A percentile compares a stretch with the other conserved stretches of the same genome.
Evolutionary conservation across 92 coral and sea anemone genomes (phyloP).

Genomic region (Muricea muricata): DNA sequence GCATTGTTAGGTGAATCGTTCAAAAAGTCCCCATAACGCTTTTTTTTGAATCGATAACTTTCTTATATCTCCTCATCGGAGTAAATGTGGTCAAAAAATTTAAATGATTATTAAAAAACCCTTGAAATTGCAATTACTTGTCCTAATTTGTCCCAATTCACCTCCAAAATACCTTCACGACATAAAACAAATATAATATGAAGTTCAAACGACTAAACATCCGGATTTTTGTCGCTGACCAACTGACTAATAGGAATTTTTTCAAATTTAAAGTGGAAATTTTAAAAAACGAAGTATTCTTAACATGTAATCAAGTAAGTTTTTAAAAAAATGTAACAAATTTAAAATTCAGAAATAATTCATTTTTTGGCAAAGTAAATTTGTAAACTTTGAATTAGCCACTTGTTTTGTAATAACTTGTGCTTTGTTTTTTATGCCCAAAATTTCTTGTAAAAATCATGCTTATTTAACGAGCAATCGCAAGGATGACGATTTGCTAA

Average conservation of each 20-base stretch:
- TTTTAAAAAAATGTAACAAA: constrained; percentile 8
- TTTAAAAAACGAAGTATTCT: too few species aligned
- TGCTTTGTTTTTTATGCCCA: not conserved
- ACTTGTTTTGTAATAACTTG: not conserved
- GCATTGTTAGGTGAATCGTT: not conserved
- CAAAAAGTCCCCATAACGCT: not conserved
- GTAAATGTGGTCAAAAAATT: too few species aligned
- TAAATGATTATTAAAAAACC: too few species aligned
- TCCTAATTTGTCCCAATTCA: not conserved
- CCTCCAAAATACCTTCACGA: not conserved
- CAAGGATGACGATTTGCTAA: not conserved
- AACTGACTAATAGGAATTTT: not conserved
- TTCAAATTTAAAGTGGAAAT: too few species aligned
- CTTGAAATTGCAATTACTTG: not conserved
- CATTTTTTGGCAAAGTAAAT: not conserved
- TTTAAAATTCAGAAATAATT: not conserved
- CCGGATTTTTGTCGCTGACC: constrained; percentile 7
- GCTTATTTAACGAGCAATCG: not conserved
- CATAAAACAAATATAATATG: constrained; percentile 2
- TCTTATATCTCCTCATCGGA: too few species aligned
- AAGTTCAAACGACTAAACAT: not conserved
- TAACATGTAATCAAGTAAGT: not conserved
- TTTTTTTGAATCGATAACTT: too few species aligned
- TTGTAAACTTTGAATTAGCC: constrained; percentile 1
- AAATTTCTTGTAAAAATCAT: not conserved